Evolutionary conservation across 2,888 invertebrate genomes (phyloP).

Genomic region (Allophyes oxyacanthae): DNA sequence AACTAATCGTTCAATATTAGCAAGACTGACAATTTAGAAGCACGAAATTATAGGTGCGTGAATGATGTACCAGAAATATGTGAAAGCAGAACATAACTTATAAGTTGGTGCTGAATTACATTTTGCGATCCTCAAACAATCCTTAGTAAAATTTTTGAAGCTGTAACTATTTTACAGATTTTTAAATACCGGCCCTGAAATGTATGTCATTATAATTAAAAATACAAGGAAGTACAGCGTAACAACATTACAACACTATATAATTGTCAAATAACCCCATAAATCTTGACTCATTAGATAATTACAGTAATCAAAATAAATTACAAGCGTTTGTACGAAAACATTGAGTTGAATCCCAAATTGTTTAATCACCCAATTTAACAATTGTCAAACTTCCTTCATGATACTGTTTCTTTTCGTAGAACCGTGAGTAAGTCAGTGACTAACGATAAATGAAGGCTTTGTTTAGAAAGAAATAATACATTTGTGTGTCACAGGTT

Average conservation of each 20-base stretch:
- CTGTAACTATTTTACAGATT: too few relatives aligned
- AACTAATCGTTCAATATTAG: conserved; percentile 36
- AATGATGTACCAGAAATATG: conserved; percentile 22
- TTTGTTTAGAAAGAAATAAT: conserved; percentile 39
- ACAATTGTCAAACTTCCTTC: conserved; percentile 67
- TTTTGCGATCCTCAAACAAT: too few relatives aligned
- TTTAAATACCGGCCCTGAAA: too few relatives aligned
- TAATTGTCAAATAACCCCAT: conserved; percentile 46
- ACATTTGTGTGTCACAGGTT: conserved; percentile 40
- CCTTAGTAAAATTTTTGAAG: too few relatives aligned
- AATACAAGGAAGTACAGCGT: conserved; percentile 30
- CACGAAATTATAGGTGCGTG: conserved; percentile 30
- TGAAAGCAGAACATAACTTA: conserved; percentile 32
- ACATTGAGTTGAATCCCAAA: conserved; percentile 49
- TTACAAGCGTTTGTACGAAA: conserved; percentile 61
- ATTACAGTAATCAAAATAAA: conserved; percentile 45
- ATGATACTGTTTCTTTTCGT: conserved; percentile 57
- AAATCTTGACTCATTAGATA: conserved; percentile 45
- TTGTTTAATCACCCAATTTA: conserved; percentile 75
- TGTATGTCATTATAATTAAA: conserved; percentile 2
- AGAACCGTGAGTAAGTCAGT: conserved; percentile 48
- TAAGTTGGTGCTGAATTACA: conserved; percentile 6
- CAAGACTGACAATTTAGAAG: conserved; percentile 16
- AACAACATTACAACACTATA: conserved; percentile 8
- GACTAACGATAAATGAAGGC: conserved; percentile 52